phyloP scores from a whole-genome alignment of 2,113 vertebrate species.

The Eupsittula cactorum region DNA sequence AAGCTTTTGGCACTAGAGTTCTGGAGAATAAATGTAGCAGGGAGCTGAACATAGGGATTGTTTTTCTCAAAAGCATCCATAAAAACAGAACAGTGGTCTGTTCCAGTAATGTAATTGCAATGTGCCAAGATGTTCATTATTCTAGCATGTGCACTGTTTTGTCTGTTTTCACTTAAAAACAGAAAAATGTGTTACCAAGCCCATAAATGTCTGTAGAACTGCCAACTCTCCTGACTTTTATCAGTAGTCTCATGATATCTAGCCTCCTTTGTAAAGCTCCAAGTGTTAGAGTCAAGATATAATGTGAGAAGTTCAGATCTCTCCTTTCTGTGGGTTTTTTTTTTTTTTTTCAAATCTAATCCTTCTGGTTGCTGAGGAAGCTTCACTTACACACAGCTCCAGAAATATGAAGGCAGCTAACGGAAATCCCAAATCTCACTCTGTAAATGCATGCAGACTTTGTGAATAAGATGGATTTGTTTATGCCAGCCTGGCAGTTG shows the following conservation, averaged over 20 bases:
- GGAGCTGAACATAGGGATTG: conserved; percentile 43
- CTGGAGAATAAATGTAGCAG: conserved; percentile 42
- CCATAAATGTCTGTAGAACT: conserved; percentile 44
- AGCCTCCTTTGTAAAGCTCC: conserved; percentile 7
- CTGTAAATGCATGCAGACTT: background rate
- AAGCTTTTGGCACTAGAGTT: conserved; percentile 40
- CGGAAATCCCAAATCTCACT: background rate
- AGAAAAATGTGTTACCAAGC: conserved; percentile 43
- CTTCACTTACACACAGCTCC: background rate
- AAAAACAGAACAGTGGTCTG: conserved; percentile 27
- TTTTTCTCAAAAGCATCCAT: conserved; percentile 58
- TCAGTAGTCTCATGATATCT: conserved; percentile 26
- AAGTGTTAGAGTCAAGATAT: background rate
- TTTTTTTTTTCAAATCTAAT: background rate
- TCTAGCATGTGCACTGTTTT: conserved; percentile 27
- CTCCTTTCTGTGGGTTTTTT: background rate
- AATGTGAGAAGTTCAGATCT: background rate
- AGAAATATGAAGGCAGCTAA: background rate
- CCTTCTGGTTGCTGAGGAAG: conserved; percentile 7
- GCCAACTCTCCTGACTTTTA: conserved; percentile 39
- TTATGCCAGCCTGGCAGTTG: background rate
- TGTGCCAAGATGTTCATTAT: conserved; percentile 56
- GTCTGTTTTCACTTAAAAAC: conserved; percentile 58
- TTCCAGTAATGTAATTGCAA: conserved; percentile 57
- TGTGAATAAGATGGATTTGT: background rate